Conservation (phyloP, 2,113 vertebrate genomes). For the Alces alces region DNA sequence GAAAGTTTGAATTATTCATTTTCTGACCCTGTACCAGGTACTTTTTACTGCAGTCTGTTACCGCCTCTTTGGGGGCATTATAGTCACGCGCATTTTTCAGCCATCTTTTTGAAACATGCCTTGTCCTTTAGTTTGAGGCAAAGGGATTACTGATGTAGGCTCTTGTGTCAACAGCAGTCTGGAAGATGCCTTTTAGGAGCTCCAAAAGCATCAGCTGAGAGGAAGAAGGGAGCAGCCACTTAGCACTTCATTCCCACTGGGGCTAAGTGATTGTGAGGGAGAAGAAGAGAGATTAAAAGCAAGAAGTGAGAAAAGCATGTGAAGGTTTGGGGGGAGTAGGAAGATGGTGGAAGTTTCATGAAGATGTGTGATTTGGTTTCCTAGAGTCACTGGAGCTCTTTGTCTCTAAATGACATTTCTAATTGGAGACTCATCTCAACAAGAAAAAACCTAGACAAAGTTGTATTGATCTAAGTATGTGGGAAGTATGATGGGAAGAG, state of each 20-base stretch:
- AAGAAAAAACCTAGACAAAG: not conserved
- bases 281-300: conserved; percentile 5
- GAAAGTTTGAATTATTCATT: conserved; percentile 71
- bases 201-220: not conserved
- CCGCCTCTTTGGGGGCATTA: not conserved
- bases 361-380: not conserved
- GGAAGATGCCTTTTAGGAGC: not conserved
- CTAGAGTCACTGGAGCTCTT: not conserved
- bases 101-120: not conserved
- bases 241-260: conserved; percentile 32
- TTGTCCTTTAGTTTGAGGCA: conserved; percentile 15
- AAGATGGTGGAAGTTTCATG: not conserved
- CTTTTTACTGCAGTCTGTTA: not conserved
- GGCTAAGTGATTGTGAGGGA: not conserved
- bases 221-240: not conserved
- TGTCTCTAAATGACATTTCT: conserved; percentile 30
- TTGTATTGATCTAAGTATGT: not conserved
- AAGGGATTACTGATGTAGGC: not conserved
- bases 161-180: not conserved
- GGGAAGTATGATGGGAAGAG: not conserved
- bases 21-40: conserved; percentile 43
- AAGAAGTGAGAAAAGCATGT: conserved; percentile 49
- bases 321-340: not conserved
- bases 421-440: not conserved
- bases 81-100: not conserved